Percentiles rank a stretch among this genome's conserved stretches.
phyloP scores from a whole-genome alignment of 2,113 vertebrate genomes.

The Notarius lentiginosus region DNA sequence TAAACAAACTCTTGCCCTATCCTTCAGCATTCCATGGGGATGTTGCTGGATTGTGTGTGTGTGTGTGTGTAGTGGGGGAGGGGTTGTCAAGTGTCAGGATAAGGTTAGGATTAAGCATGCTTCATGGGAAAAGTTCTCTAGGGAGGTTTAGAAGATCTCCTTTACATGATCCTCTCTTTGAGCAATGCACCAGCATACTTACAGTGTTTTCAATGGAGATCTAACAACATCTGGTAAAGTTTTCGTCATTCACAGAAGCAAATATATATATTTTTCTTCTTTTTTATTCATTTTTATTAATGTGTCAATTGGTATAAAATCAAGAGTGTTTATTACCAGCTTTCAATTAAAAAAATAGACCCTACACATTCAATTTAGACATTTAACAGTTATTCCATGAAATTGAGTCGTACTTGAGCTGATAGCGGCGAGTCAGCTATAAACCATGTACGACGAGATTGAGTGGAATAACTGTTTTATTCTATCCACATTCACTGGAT shows the following conservation, averaged over 20 bases:
- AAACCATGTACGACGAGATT: too few relatives aligned
- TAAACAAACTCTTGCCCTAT: slow-evolving; percentile 44
- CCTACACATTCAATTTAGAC: too few relatives aligned
- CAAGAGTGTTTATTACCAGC: background rate
- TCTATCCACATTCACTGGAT: too few relatives aligned
- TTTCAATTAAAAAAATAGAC: background rate
- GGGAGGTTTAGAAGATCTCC: slow-evolving; percentile 18
- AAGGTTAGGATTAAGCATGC: slow-evolving; percentile 21
- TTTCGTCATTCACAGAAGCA: background rate
- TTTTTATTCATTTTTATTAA: background rate
- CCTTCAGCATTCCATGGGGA: slow-evolving; percentile 21
- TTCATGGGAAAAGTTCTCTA: background rate
- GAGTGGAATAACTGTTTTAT: too few relatives aligned
- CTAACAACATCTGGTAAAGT: slow-evolving; percentile 7
- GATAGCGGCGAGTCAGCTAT: too few relatives aligned
- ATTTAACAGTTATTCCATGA: too few relatives aligned
- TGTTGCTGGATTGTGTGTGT: slow-evolving; percentile 2
- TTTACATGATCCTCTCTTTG: slow-evolving; percentile 1
- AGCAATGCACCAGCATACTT: background rate
- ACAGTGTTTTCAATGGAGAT: background rate
- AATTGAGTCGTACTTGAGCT: too few relatives aligned
- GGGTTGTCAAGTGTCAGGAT: slow-evolving; percentile 21
- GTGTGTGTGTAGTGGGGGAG: background rate
- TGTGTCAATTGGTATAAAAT: background rate
- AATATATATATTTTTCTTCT: background rate